Evolutionary conservation across 2,113 vertebrate genomes (phyloP).

Genomic region (Emberiza fucata): DNA sequence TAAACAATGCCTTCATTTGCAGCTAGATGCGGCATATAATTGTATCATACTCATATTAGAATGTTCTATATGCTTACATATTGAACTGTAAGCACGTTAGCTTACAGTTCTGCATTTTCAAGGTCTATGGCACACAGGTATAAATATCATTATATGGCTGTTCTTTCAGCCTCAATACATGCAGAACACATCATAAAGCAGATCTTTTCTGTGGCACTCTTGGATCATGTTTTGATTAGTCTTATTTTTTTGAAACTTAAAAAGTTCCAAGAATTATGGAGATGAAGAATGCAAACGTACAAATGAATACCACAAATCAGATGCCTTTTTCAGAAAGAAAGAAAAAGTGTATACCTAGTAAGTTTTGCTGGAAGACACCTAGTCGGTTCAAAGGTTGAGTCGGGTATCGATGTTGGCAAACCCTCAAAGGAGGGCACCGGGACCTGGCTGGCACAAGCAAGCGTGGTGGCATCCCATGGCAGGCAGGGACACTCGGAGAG

Average conservation of each 20-base stretch:
- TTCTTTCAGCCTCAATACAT: neutral
- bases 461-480: accelerated
- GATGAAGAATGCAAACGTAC: neutral
- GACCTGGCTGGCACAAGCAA: neutral
- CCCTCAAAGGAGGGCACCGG: accelerated
- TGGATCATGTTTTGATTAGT: neutral
- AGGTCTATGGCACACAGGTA: neutral
- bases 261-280: neutral
- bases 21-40: conserved; percentile 7
- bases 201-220: neutral
- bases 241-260: neutral
- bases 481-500: neutral
- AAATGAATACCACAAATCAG: neutral
- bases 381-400: neutral
- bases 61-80: too few relatives aligned
- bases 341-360: neutral
- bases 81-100: neutral
- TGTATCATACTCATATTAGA: neutral
- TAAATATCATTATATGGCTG: neutral
- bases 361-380: neutral
- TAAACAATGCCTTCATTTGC: conserved; percentile 25
- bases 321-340: accelerated
- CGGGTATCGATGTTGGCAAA: neutral
- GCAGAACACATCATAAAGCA: neutral
- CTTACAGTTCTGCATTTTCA: neutral